Conservation (phyloP, 2,113 vertebrate genomes). For the Xenopus laevis region DNA sequence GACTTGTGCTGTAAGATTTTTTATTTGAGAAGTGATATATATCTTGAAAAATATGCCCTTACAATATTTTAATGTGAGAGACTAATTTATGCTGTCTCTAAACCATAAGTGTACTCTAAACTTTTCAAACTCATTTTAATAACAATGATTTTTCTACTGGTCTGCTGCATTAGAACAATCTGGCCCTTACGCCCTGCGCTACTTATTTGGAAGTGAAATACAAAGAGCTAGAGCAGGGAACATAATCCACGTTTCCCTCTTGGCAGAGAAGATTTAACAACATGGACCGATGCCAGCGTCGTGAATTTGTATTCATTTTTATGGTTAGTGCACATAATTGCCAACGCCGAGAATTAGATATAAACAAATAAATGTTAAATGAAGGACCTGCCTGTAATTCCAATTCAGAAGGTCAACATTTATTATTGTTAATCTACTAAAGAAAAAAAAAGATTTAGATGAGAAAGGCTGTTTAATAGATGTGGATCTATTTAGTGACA, state of each 20-base stretch:
- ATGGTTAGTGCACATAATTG: not conserved
- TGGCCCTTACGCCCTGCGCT: not conserved
- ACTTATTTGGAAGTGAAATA: constrained; percentile 6
- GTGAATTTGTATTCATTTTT: constrained; percentile 13
- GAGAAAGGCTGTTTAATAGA: too few species aligned
- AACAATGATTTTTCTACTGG: not conserved
- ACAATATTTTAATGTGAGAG: too few species aligned
- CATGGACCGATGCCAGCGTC: not conserved
- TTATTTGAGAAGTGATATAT: too few species aligned
- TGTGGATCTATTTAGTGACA: too few species aligned
- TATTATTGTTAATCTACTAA: too few species aligned
- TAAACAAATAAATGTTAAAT: constrained; percentile 3
- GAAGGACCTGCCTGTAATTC: not conserved
- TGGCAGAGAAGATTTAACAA: constrained; percentile 5
- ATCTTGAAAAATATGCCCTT: too few species aligned
- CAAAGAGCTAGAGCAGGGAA: constrained; percentile 4
- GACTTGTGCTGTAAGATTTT: too few species aligned
- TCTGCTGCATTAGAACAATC: not conserved
- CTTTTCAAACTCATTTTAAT: too few species aligned
- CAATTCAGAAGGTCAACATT: too few species aligned
- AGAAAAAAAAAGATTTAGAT: too few species aligned
- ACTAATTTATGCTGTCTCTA: too few species aligned
- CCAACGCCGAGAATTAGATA: not conserved
- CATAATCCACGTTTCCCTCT: constrained; percentile 6
- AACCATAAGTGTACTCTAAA: too few species aligned